Evolutionary conservation across 2,113 vertebrate genomes (phyloP).

Genomic region (Ondatra zibethicus): DNA sequence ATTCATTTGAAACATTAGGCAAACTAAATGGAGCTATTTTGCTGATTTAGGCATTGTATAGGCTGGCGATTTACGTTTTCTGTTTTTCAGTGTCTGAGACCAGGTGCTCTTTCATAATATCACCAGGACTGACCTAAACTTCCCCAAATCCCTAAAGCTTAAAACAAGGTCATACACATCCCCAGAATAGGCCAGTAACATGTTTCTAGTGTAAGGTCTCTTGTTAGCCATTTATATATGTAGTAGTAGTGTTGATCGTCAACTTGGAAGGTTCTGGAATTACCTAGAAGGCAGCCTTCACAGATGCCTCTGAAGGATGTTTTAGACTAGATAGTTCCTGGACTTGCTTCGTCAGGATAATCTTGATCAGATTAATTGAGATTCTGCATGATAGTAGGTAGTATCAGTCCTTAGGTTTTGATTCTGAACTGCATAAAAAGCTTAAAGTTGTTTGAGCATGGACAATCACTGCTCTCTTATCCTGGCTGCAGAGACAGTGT

Average conservation of each 20-base stretch:
- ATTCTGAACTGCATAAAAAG: neutral
- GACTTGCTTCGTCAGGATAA: neutral
- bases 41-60: constrained; percentile 5
- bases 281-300: neutral
- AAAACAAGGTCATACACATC: constrained; percentile 32
- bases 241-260: neutral
- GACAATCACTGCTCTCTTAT: neutral
- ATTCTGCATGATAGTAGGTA: no score
- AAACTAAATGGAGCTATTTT: constrained; percentile 43
- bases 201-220: constrained; percentile 4
- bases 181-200: neutral
- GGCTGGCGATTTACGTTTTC: neutral
- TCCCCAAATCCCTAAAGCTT: constrained; percentile 27
- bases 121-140: neutral
- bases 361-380: neutral
- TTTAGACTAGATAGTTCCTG: neutral
- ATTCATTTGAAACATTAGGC: constrained; percentile 62
- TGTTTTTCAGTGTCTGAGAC: constrained; percentile 26
- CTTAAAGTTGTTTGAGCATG: no score
- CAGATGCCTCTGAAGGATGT: no score
- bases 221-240: neutral
- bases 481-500: neutral
- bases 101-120: neutral
- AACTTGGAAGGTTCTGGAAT: neutral
- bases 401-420: neutral